Conservation (phyloP, 1,140 invertebrate species). For the Babylonia areolata region DNA sequence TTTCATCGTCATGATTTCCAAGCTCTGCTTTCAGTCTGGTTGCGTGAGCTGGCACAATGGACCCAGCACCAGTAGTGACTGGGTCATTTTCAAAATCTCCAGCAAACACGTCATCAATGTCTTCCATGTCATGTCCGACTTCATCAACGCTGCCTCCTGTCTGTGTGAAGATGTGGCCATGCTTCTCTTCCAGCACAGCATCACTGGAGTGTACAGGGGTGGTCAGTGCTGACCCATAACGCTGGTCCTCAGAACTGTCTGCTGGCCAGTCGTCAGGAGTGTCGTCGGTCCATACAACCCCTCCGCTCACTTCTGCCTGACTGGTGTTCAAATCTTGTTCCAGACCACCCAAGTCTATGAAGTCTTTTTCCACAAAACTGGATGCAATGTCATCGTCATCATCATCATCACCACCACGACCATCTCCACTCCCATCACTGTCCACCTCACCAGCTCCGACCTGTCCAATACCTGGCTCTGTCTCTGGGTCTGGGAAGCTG, state of each 20-base stretch:
- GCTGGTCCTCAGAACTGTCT: neutral
- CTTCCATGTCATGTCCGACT: neutral
- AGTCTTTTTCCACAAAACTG: slow-evolving; percentile 11
- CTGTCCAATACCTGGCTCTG: no score
- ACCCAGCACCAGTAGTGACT: no score
- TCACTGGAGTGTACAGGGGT: neutral
- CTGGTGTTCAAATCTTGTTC: slow-evolving; percentile 21
- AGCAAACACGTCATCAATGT: neutral
- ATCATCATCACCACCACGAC: neutral
- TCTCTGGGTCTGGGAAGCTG: neutral
- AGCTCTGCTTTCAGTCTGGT: neutral
- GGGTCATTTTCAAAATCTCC: neutral
- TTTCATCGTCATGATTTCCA: neutral
- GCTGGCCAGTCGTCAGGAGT: neutral
- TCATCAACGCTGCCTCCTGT: no score
- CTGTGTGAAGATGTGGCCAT: neutral
- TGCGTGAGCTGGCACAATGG: no score
- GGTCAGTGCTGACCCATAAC: neutral
- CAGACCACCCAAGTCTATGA: neutral
- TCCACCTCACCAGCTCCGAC: no score
- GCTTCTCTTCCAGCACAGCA: neutral
- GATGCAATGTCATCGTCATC: neutral
- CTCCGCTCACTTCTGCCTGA: slow-evolving; percentile 20
- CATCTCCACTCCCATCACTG: neutral
- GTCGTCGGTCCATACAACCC: slow-evolving; percentile 16